Percentiles rank a stretch among this genome's conserved stretches.
These are phyloP conservation scores for Loriculus beryllinus DNA, from an alignment of 2,797 vertebrate genomes.

Conservation along the genomic window DNA sequence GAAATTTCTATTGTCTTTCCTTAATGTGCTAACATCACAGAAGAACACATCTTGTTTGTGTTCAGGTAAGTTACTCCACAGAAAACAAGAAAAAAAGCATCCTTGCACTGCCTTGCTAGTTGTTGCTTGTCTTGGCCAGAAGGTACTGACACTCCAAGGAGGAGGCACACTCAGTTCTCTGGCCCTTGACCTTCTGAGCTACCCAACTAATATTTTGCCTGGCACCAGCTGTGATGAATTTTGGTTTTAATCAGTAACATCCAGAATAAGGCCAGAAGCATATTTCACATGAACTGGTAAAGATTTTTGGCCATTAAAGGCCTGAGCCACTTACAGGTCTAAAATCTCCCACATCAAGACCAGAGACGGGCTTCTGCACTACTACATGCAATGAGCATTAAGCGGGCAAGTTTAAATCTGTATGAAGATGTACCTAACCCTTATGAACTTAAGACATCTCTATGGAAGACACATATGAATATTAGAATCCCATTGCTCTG, in stretches of 20 bases:
- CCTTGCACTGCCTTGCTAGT: background rate
- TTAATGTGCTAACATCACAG: background rate
- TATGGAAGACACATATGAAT: background rate
- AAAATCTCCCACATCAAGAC: background rate
- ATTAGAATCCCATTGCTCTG: background rate
- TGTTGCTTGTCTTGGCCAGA: background rate
- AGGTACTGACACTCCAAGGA: background rate
- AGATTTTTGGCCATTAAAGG: background rate
- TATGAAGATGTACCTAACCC: background rate
- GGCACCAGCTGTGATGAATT: background rate
- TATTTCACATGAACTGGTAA: background rate
- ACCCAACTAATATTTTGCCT: background rate
- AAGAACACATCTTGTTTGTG: background rate
- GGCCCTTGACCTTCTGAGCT: background rate
- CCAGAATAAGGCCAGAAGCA: background rate
- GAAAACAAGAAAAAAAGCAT: background rate
- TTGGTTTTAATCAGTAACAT: background rate
- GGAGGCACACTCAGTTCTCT: background rate
- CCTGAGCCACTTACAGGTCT: background rate
- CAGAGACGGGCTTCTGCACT: background rate
- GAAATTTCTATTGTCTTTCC: background rate
- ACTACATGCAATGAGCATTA: background rate
- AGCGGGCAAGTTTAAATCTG: background rate
- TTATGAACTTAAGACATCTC: background rate
- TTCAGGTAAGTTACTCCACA: background rate